These are phyloP conservation scores for Oscheius myriophilus DNA, from an alignment of 2,888 invertebrate genomes.

Conservation along the genomic window DNA sequence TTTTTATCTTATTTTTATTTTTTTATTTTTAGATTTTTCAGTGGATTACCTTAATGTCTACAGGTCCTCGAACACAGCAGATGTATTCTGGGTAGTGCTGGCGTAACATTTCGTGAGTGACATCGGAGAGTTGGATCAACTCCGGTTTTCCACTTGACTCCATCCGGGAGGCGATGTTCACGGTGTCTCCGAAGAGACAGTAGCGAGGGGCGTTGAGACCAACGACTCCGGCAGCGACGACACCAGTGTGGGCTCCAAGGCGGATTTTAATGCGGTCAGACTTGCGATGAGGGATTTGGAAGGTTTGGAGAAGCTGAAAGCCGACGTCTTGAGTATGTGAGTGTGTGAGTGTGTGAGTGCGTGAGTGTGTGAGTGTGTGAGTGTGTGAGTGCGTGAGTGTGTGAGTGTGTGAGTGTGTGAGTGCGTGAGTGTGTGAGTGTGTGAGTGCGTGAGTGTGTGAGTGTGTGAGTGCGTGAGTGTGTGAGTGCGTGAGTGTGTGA, in stretches of 20 bases:
- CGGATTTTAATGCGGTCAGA: conserved; percentile 61
- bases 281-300: conserved; percentile 60
- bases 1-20: not conserved
- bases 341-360: not conserved
- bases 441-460: too few relatives aligned
- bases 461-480: too few relatives aligned
- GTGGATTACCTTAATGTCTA: conserved; percentile 63
- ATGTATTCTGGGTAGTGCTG: conserved; percentile 61
- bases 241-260: conserved; percentile 65
- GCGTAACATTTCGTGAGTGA: conserved; percentile 34
- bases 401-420: not conserved
- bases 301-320: conserved; percentile 39
- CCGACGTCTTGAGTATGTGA: too few relatives aligned
- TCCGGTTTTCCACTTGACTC: conserved; percentile 66
- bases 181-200: conserved; percentile 69
- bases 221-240: conserved; percentile 68
- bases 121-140: conserved; percentile 59
- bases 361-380: not conserved
- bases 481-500: too few relatives aligned
- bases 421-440: too few relatives aligned
- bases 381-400: not conserved
- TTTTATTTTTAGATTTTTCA: not conserved
- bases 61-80: conserved; percentile 56
- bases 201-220: conserved; percentile 68
- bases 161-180: conserved; percentile 67